These are phyloP conservation scores for Archaeoteleia sp. DNA, from an alignment of 2,888 invertebrate genomes.

Conservation along the genomic window DNA sequence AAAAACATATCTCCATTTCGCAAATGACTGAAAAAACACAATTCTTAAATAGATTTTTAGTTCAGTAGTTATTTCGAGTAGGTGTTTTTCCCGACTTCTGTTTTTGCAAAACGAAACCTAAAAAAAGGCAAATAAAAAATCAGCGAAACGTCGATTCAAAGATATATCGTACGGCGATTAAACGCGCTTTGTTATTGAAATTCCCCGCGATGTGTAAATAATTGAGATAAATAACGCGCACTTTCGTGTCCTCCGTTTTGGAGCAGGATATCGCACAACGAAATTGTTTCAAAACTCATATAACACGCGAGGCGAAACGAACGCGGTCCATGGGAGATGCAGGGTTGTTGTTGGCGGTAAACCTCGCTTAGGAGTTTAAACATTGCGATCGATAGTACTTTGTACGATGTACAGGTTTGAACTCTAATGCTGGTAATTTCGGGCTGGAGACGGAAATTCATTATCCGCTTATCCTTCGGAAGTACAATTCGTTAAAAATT, in stretches of 20 bases:
- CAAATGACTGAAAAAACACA: no score
- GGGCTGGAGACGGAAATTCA: slow-evolving; percentile 48
- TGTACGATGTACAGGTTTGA: slow-evolving; percentile 49
- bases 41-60: no score
- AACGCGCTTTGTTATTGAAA: slow-evolving; percentile 42
- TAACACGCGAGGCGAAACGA: slow-evolving; percentile 60
- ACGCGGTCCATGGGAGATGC: slow-evolving; percentile 52
- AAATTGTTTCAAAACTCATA: slow-evolving; percentile 64
- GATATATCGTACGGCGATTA: slow-evolving; percentile 34
- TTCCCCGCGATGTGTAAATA: slow-evolving; percentile 48
- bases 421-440: slow-evolving; percentile 54
- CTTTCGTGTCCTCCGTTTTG: slow-evolving; percentile 48
- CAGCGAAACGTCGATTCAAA: slow-evolving; percentile 24
- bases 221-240: slow-evolving; percentile 51
- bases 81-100: no score
- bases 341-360: slow-evolving; percentile 52
- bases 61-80: no score
- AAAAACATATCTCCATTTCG: no score
- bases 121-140: no score
- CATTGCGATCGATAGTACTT: slow-evolving; percentile 54
- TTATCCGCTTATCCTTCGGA: slow-evolving; percentile 52
- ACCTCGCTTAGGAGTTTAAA: slow-evolving; percentile 54
- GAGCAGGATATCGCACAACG: slow-evolving; percentile 58
- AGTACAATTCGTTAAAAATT: slow-evolving; percentile 50
- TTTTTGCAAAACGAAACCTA: no score